These are phyloP conservation scores for Drosophila prolongata DNA, from an alignment of 2,888 invertebrate species.

Conservation along the genomic window DNA sequence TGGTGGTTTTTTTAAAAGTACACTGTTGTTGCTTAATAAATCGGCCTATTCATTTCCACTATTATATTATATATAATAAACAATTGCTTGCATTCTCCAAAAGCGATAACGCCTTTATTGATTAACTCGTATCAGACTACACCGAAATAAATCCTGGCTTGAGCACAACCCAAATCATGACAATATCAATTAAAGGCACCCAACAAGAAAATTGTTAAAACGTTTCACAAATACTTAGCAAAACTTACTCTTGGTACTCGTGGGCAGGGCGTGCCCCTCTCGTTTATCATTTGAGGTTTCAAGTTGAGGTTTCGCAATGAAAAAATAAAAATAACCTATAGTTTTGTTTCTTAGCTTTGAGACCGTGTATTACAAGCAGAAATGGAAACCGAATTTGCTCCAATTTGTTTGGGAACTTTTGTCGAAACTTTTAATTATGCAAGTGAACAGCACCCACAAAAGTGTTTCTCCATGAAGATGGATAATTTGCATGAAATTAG, in stretches of 20 bases:
- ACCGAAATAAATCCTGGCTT: slow-evolving; percentile 10
- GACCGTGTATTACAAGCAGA: slow-evolving; percentile 56
- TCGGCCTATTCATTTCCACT: too few species aligned
- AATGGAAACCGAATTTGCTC: slow-evolving; percentile 54
- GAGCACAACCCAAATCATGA: slow-evolving; percentile 62
- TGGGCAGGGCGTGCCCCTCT: slow-evolving; percentile 69
- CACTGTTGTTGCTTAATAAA: too few species aligned
- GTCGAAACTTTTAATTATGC: slow-evolving; percentile 66
- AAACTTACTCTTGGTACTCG: slow-evolving; percentile 43
- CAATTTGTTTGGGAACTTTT: slow-evolving; percentile 70
- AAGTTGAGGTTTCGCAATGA: slow-evolving; percentile 58
- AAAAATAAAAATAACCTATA: slow-evolving; percentile 35
- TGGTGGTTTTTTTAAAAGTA: too few species aligned
- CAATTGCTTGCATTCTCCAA: slow-evolving; percentile 40
- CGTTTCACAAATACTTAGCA: slow-evolving; percentile 40
- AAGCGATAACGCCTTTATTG: slow-evolving; percentile 39
- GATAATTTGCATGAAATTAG: slow-evolving; percentile 72
- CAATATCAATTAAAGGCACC: slow-evolving; percentile 74
- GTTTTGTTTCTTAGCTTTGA: slow-evolving; percentile 33
- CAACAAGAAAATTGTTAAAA: slow-evolving; percentile 72
- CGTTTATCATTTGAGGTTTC: slow-evolving; percentile 69
- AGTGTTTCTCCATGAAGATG: slow-evolving; percentile 40
- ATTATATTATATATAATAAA: not conserved
- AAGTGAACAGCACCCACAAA: slow-evolving; percentile 60
- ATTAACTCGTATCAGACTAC: slow-evolving; percentile 24